A percentile compares a stretch with the other conserved stretches of the same genome.
Conservation (phyloP, 1,140 invertebrate species). For the Polypedilum pembai region DNA sequence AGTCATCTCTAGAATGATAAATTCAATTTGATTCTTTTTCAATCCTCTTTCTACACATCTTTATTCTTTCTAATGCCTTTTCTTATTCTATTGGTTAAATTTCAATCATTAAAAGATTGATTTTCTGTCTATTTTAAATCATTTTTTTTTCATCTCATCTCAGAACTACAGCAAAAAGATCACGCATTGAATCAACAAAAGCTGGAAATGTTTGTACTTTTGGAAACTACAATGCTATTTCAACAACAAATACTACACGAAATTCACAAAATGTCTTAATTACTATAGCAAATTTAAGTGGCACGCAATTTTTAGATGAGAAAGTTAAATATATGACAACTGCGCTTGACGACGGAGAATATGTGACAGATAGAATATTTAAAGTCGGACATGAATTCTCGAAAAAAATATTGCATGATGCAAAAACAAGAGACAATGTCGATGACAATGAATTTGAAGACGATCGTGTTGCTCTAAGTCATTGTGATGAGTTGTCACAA, state of each 20-base stretch:
- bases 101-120: no score
- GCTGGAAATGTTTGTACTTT: slow-evolving; percentile 4
- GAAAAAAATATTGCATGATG: background rate
- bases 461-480: background rate
- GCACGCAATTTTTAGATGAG: slow-evolving; percentile 10
- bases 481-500: slow-evolving; percentile 21
- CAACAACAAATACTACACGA: background rate
- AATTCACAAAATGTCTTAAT: background rate
- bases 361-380: slow-evolving; percentile 20
- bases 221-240: background rate
- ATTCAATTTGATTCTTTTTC: no score
- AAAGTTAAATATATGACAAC: slow-evolving; percentile 14
- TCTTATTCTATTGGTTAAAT: no score
- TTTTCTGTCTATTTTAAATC: background rate
- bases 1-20: no score
- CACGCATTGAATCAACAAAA: slow-evolving; percentile 3
- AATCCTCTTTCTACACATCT: no score
- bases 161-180: slow-evolving; percentile 1
- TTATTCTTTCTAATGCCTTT: no score
- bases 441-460: background rate
- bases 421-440: background rate
- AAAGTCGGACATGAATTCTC: background rate
- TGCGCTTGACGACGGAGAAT: background rate
- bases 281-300: background rate
- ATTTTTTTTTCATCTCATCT: background rate